phyloP scores from a whole-genome alignment of 2,797 vertebrate genomes.

The Gallinago stenura region DNA sequence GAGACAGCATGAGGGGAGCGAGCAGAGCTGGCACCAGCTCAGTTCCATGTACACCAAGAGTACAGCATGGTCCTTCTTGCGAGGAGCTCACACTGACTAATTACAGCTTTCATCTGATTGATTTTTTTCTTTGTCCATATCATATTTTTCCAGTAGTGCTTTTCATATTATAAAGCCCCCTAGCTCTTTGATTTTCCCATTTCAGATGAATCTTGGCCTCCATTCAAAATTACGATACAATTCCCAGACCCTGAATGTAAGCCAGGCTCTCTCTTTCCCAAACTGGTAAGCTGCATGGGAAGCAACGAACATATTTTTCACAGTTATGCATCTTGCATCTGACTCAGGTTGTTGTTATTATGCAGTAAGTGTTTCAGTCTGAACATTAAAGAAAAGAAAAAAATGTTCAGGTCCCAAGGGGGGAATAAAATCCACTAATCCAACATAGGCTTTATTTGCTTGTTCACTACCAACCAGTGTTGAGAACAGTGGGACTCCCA shows the following conservation, averaged over 20 bases:
- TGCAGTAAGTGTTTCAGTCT: constrained; percentile 45
- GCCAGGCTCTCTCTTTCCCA: neutral
- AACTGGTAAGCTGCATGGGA: constrained; percentile 27
- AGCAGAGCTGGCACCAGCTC: neutral
- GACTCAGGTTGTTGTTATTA: constrained; percentile 60
- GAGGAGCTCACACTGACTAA: neutral
- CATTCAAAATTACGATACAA: constrained; percentile 8
- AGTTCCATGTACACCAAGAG: neutral
- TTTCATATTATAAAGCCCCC: constrained; percentile 12
- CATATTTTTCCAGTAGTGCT: neutral
- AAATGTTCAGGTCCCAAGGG: constrained; percentile 46
- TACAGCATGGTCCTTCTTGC: neutral
- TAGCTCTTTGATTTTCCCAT: constrained; percentile 10
- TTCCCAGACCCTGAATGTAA: constrained; percentile 10
- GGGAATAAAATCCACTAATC: constrained; percentile 67
- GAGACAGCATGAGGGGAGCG: fast-evolving
- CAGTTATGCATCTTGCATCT: constrained; percentile 53
- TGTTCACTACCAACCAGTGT: constrained; percentile 55
- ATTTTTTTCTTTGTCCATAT: constrained; percentile 10
- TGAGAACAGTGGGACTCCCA: constrained; percentile 30
- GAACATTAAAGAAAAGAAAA: constrained; percentile 60
- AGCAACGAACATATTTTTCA: constrained; percentile 43
- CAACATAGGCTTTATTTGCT: constrained; percentile 62
- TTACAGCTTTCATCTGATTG: neutral
- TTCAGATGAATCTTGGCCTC: constrained; percentile 13